Base-by-base conservation (phyloP, 2,113 vertebrate genomes). In the Bujurquina vittata region DNA sequence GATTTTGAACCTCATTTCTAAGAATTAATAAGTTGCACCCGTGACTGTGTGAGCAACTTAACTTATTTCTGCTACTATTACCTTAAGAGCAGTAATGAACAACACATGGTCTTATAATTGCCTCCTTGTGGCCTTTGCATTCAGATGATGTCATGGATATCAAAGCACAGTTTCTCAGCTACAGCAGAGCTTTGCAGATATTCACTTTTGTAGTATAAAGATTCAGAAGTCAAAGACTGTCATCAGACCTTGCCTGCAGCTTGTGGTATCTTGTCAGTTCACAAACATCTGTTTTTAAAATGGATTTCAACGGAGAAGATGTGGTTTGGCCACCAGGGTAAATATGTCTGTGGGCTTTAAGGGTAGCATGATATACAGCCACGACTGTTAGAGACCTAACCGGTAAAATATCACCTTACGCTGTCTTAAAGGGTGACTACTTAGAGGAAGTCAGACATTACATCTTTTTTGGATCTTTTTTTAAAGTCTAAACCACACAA, bases 11-110 rank as follows among this genome's bases (percentile, higher is more conserved):
- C 0, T 17, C 4, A 67, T 49, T 7, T 52, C 0, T 69, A 52
- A 1, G 65, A 52, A 69, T 69, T 23, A 49, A 23, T 57, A 15
- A 18, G 49, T 8, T 14, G 65, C 57, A 11, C 18, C 57, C 40
- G 6, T 37, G 17, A 69, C 23, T 31, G 3, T 65, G 12, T 29
- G 65, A 49, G 65, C 20, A 37, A 9, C 43, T 46, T 72, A 72
- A 29, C 49, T 69, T 69, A 52, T 69, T 69, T 67, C 37, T 69
- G 67, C 46, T 54, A 26, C 67, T 72, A 54, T 72, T 72, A 54
- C 67, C 26, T 54, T 72, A 9, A 72, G 18, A 10, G 67, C 17
- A 52, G 23, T 54, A 72, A 72, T n/a, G 4, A 26, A n/a, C 12
- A 72, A 58, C 31, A 43, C 54, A 55, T 43, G 26, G 35, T 77